Base-by-base conservation (phyloP, 2,888 invertebrate genomes). In the Stomorhina lunata region DNA sequence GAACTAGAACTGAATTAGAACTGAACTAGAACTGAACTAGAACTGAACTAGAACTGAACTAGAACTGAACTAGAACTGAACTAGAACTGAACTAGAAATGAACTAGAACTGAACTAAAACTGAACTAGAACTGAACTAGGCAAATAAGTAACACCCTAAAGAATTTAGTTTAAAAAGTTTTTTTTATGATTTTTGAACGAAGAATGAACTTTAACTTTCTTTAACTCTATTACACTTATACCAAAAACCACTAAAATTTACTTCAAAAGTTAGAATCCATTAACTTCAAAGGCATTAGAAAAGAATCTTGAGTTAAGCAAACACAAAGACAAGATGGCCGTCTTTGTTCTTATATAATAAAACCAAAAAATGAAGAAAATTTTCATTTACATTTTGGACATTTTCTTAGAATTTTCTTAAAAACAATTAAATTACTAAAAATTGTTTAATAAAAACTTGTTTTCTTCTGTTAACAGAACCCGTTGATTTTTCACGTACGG, bases 401-500 rank as follows among this genome's bases (percentile, higher is more conserved):
- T n/a, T 43, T 55, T 71, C 10, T 12, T 34, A n/a, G 3, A 63
- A 69, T 53, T 17, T 69, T 43, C 1, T n/a, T n/a, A n/a, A n/a
- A n/a, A 25, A 69, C 61, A 78, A 78, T 71, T 34, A 55, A 71
- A 71, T 78, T 63, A 63, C n/a, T 4, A 22, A 17, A 10, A 37
- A 34, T 72, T 43, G 27, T 65, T 66, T 45, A 29, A 25, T 48
- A 50, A 66, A 78, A 81, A 75, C 65, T 63, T 61, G 15, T 48
- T 12, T 32, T 65, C 25, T 27, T 7, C 17, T 72, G 71, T 72
- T 29, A 50, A 53, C 29, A 91, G 91, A 91, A 86, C 91, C 91
- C 84, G 91, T 91, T 86, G 91, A 91, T 88, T 91, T 91, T 85
- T 91, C 91, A 86, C 90, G 91, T 85, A 87, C 89, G 9, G 91